These are phyloP conservation scores for Felis catus DNA, from an alignment of 2,113 vertebrate genomes.

Conservation along the genomic window DNA sequence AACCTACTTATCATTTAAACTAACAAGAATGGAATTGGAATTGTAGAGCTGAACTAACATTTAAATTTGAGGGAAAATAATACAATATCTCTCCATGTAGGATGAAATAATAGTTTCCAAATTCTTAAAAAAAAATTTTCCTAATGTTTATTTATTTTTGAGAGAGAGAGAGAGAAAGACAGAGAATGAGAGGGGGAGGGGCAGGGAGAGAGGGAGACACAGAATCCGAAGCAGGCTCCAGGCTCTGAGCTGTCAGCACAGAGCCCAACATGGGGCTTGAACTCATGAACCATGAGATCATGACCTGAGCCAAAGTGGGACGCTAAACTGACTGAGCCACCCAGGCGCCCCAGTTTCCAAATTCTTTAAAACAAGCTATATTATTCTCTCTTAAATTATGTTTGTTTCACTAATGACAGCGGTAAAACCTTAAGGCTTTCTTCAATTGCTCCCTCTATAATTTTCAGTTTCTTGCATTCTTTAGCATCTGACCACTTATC, in stretches of 20 bases:
- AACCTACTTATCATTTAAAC: neutral
- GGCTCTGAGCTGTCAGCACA: too few relatives aligned
- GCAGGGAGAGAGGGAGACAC: too few relatives aligned
- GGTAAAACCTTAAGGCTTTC: neutral
- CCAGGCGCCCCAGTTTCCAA: neutral
- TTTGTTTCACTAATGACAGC: neutral
- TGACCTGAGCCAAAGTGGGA: too few relatives aligned
- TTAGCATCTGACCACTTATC: neutral
- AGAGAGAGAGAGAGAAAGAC: too few relatives aligned
- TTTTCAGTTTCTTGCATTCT: neutral
- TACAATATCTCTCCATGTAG: neutral
- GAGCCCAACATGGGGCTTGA: too few relatives aligned
- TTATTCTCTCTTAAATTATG: neutral
- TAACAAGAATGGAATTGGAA: neutral
- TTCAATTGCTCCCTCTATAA: neutral
- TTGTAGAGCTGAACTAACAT: neutral
- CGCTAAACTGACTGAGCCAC: too few relatives aligned
- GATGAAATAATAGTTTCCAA: neutral
- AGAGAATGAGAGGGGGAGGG: too few relatives aligned
- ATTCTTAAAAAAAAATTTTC: neutral
- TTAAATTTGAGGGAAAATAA: neutral
- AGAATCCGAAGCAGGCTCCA: too few relatives aligned
- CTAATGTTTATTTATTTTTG: too few relatives aligned
- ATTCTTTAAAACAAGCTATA: neutral
- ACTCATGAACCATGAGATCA: too few relatives aligned